A percentile compares a stretch with the other conserved stretches of the same genome.
phyloP scores from a whole-genome alignment of 2,797 vertebrate genomes.

The Chanos chanos region DNA sequence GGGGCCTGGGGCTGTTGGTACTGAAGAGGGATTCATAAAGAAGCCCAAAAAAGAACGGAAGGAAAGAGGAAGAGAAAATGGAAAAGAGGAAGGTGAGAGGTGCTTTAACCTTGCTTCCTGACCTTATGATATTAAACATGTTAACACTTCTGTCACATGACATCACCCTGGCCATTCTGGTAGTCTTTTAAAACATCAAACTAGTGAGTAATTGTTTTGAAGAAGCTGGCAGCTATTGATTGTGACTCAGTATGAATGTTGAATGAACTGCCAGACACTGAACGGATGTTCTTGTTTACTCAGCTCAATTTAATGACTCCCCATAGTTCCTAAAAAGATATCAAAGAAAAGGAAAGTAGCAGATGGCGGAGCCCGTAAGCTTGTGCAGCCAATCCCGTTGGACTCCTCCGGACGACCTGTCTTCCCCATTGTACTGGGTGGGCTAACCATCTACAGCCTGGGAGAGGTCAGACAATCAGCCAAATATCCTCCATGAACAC shows the following conservation, averaged over 20 bases:
- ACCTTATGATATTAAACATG: not conserved
- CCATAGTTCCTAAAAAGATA: slow-evolving; percentile 78
- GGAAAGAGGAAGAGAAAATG: slow-evolving; percentile 83
- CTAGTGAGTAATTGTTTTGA: no score
- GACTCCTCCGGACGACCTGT: slow-evolving; percentile 81
- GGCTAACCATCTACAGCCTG: slow-evolving; percentile 87
- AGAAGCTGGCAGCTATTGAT: no score
- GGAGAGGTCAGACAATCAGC: slow-evolving; percentile 76
- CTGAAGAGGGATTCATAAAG: slow-evolving; percentile 74
- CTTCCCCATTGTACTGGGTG: slow-evolving; percentile 82
- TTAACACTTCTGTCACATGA: not conserved
- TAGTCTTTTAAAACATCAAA: no score
- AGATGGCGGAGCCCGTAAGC: slow-evolving; percentile 69
- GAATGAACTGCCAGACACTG: no score
- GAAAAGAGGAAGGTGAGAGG: slow-evolving; percentile 75
- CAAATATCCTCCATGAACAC: no score
- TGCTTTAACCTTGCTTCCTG: not conserved
- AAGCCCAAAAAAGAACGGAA: slow-evolving; percentile 86
- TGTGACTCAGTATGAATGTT: no score
- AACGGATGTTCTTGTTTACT: not conserved
- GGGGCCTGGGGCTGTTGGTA: slow-evolving; percentile 42
- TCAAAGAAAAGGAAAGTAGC: slow-evolving; percentile 80
- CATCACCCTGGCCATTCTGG: no score
- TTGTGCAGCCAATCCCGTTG: slow-evolving; percentile 82
- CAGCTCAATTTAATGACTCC: not conserved